Base-by-base conservation (phyloP, 2,113 vertebrate species). In the Pelusios castaneus region DNA sequence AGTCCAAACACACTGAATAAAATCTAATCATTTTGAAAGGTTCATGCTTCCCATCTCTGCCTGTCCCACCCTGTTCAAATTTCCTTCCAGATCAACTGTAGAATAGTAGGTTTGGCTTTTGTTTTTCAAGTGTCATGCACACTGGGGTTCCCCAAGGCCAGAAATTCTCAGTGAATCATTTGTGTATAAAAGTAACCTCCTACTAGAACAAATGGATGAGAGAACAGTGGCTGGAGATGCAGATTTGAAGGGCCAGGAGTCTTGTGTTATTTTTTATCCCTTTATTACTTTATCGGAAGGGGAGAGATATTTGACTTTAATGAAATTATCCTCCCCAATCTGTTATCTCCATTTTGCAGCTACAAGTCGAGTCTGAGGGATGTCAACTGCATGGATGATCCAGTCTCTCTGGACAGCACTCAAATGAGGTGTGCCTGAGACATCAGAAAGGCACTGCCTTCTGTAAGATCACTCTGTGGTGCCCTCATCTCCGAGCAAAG, bases 21-120 rank as follows among this genome's bases (percentile, higher is more conserved):
- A 60, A 56, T 70, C 49, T 56, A 95, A 52, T 14, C 2, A 41
- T 82, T 87, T 92, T 55, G 93, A 85, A 43, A 25, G 31, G 47
- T 87, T 88, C 86, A 82, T 8, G 55, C 13, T 94, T 84, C 82
- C 78, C 31, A 78, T 49, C 25, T 83, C 80, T 95, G 82, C n/a
- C 4, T 27, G 78, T 47, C 51, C 24, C 45, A 60, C 58, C 11
- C 8, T 88, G 51, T 67, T 91, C n/a, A 88, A 41, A 78, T 88
- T 86, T 95, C 43, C n/a, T 67, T 21, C 55, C 80, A 79, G 85
- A 82, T 34, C 9, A 91, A 29, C 34, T 49, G 14, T 27, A 3
- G 58, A 55, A 67, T 7, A 84, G 17, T 43, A 92, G 5, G 9
- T 85, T 8, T 80, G 56, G 14, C 10, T 89, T 84, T 76, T 56